These are phyloP conservation scores for Silvanus unidentatus DNA, from an alignment of 2,888 invertebrate species.

Conservation along the genomic window DNA sequence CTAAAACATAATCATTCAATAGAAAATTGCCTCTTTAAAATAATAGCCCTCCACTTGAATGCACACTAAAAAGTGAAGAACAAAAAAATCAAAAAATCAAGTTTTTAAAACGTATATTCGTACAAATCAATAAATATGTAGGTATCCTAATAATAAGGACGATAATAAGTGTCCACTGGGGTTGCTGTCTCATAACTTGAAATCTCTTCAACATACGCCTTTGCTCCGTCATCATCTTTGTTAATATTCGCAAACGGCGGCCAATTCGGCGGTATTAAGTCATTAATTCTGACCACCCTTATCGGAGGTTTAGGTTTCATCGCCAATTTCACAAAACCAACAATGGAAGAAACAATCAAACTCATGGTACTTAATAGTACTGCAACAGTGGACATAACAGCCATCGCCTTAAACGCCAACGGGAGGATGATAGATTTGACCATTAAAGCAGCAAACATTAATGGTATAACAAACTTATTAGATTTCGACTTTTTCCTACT, in stretches of 20 bases:
- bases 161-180: too few species aligned
- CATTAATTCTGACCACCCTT: slow-evolving; percentile 34
- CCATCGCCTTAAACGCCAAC: slow-evolving; percentile 60
- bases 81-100: too few species aligned
- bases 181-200: slow-evolving; percentile 4
- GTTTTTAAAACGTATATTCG: too few species aligned
- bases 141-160: too few species aligned
- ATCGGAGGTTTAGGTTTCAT: slow-evolving; percentile 1
- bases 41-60: too few species aligned
- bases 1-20: too few species aligned
- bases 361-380: slow-evolving; percentile 51
- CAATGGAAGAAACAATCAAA: slow-evolving; percentile 55
- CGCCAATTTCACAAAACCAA: slow-evolving; percentile 54
- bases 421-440: slow-evolving; percentile 64
- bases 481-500: slow-evolving; percentile 30
- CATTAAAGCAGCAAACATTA: slow-evolving; percentile 58
- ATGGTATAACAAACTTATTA: slow-evolving; percentile 55
- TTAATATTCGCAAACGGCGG: too few species aligned
- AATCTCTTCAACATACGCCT: slow-evolving; percentile 25
- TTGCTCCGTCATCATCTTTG: slow-evolving; percentile 44
- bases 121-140: too few species aligned
- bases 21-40: too few species aligned
- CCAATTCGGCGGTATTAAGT: slow-evolving; percentile 34
- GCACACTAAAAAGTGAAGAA: too few species aligned
- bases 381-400: slow-evolving; percentile 59